Evolutionary conservation across 2,888 invertebrate genomes (phyloP).

Genomic region (Dinocampus coccinellae): DNA sequence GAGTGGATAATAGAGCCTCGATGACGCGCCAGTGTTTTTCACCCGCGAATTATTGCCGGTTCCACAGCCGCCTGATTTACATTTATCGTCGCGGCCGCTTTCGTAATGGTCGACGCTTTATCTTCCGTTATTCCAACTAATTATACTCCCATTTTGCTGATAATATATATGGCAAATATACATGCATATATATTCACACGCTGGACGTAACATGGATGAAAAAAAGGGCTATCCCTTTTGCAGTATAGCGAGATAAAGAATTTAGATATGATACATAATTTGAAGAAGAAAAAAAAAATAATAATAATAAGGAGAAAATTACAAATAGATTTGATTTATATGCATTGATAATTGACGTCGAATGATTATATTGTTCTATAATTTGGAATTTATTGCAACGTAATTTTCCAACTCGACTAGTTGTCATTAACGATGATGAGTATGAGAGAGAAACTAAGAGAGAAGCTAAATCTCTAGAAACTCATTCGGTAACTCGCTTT

Average conservation of each 20-base stretch:
- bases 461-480: slow-evolving; percentile 6
- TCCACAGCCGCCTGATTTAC: slow-evolving; percentile 65
- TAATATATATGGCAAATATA: slow-evolving; percentile 56
- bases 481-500: slow-evolving; percentile 20
- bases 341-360: background rate
- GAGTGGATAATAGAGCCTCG: slow-evolving; percentile 60
- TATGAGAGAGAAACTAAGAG: background rate
- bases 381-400: background rate
- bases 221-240: slow-evolving; percentile 17
- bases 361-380: background rate
- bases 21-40: slow-evolving; percentile 65
- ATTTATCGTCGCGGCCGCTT: slow-evolving; percentile 63
- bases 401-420: slow-evolving; percentile 9
- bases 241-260: background rate
- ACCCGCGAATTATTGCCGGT: slow-evolving; percentile 64
- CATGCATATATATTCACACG: slow-evolving; percentile 41
- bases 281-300: background rate
- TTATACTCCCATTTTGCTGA: slow-evolving; percentile 63
- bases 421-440: slow-evolving; percentile 27
- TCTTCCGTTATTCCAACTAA: slow-evolving; percentile 67
- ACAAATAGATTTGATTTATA: background rate
- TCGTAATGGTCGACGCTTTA: slow-evolving; percentile 64
- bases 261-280: background rate
- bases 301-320: no score
- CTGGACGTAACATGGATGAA: slow-evolving; percentile 44